phyloP scores from a whole-genome alignment of 2,113 vertebrate genomes.

The Anhinga anhinga region DNA sequence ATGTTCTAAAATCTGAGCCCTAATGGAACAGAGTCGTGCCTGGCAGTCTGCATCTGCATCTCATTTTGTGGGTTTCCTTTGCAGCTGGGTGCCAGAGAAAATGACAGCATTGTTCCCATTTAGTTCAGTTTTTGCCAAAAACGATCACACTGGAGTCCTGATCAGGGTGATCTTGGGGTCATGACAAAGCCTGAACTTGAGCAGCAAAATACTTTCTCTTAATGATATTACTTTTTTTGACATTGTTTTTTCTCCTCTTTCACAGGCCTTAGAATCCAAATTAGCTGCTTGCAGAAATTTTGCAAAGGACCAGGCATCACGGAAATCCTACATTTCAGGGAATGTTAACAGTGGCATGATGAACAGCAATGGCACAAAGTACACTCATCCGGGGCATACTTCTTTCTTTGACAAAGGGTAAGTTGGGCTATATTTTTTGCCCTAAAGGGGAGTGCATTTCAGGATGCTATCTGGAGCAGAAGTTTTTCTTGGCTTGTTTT shows the following conservation, averaged over 20 bases:
- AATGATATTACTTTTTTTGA: not conserved
- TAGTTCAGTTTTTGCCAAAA: not conserved
- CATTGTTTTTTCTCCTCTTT: not conserved
- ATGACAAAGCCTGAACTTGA: not conserved
- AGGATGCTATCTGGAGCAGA: not conserved
- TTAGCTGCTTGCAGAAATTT: slow-evolving; percentile 96
- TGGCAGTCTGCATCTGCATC: not conserved
- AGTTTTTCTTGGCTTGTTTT: not conserved
- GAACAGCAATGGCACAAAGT: slow-evolving; percentile 86
- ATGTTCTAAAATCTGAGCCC: not conserved
- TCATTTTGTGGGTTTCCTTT: not conserved
- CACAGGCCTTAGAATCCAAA: slow-evolving; percentile 95
- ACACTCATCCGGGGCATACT: slow-evolving; percentile 88
- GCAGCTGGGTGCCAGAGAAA: not conserved
- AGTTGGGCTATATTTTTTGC: slow-evolving; percentile 42
- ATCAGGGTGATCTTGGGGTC: fast-evolving
- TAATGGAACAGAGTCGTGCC: not conserved
- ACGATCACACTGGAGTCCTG: not conserved
- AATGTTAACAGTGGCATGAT: slow-evolving; percentile 76
- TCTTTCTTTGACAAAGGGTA: slow-evolving; percentile 97
- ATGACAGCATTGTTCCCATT: not conserved
- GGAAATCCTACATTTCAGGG: slow-evolving; percentile 86
- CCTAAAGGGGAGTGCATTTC: not conserved
- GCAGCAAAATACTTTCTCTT: not conserved
- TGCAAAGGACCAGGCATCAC: slow-evolving; percentile 93